Evolutionary conservation across 2,888 invertebrate genomes (phyloP).

Genomic region (Eremobia ochroleuca): DNA sequence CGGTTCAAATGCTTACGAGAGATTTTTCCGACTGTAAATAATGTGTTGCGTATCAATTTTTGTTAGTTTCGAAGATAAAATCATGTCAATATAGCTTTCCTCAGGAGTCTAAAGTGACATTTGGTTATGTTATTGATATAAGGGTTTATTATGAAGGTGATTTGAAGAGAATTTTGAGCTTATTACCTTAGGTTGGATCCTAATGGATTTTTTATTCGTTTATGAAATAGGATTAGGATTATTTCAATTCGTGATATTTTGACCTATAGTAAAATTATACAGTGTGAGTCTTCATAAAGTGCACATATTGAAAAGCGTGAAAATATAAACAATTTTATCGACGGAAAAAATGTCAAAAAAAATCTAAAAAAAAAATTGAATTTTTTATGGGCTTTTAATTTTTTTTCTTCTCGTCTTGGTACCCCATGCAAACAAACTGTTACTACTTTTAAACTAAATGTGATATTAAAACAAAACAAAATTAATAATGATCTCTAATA

Average conservation of each 20-base stretch:
- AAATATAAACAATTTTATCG: too few relatives aligned
- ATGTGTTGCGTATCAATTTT: slow-evolving; percentile 10
- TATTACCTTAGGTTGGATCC: neutral
- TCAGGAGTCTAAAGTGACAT: neutral
- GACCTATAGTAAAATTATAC: neutral
- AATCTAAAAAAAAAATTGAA: too few relatives aligned
- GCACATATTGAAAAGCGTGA: too few relatives aligned
- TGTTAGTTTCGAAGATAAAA: slow-evolving; percentile 16
- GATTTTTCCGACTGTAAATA: slow-evolving; percentile 48
- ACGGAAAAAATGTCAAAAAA: too few relatives aligned
- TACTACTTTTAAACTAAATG: too few relatives aligned
- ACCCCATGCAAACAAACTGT: too few relatives aligned
- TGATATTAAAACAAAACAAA: too few relatives aligned
- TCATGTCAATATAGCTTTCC: slow-evolving; percentile 28
- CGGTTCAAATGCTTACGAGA: slow-evolving; percentile 52
- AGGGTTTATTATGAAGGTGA: neutral
- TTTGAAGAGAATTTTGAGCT: neutral
- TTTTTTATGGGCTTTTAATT: too few relatives aligned
- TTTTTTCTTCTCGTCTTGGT: too few relatives aligned
- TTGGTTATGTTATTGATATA: neutral
- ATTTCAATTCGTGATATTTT: neutral
- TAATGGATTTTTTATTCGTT: neutral
- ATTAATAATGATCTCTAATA: too few relatives aligned
- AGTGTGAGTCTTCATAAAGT: too few relatives aligned
- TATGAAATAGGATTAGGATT: neutral